These are phyloP conservation scores for Phlogophora meticulosa DNA, from an alignment of 2,888 invertebrate genomes.

Conservation along the genomic window DNA sequence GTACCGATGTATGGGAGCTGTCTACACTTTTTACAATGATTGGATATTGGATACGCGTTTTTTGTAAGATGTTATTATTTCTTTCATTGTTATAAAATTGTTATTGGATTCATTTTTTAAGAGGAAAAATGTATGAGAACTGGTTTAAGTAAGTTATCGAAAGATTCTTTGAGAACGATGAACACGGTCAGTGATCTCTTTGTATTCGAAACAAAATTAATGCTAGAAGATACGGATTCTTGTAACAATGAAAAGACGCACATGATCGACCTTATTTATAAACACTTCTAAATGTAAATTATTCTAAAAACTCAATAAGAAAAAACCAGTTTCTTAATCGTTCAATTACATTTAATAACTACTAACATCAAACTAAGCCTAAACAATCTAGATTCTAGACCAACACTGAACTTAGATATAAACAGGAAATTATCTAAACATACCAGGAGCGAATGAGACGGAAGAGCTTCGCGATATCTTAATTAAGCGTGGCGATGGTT, in stretches of 20 bases:
- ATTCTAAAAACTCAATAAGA: neutral
- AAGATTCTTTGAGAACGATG: neutral
- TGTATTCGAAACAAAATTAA: neutral
- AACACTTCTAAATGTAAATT: no score
- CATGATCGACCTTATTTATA: no score
- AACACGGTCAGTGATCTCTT: neutral
- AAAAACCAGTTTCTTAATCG: neutral
- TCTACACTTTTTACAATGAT: constrained; percentile 57
- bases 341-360: constrained; percentile 12
- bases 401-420: constrained; percentile 51
- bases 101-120: constrained; percentile 17
- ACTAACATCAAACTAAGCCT: neutral
- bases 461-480: constrained; percentile 67
- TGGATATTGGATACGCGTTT: constrained; percentile 44
- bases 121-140: neutral
- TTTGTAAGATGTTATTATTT: constrained; percentile 20
- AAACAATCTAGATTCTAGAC: constrained; percentile 54
- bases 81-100: constrained; percentile 3
- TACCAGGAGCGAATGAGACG: constrained; percentile 60
- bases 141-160: neutral
- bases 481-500: constrained; percentile 71
- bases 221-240: no score
- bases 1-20: constrained; percentile 64
- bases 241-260: no score
- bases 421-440: constrained; percentile 60